These are phyloP conservation scores for Spilarctia lutea DNA, from an alignment of 2,888 invertebrate species.

Conservation along the genomic window DNA sequence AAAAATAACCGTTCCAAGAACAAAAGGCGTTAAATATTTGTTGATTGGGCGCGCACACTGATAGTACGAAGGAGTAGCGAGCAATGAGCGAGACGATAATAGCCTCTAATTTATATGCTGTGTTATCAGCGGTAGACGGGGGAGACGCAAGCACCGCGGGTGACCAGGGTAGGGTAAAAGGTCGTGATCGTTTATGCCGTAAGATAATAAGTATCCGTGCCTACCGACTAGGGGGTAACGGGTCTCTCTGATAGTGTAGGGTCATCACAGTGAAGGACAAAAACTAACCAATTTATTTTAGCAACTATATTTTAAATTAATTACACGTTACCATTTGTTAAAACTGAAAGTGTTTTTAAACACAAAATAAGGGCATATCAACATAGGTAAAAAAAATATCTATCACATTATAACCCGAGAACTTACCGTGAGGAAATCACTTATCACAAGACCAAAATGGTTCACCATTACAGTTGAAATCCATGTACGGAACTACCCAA, in stretches of 20 bases:
- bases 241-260: slow-evolving; percentile 62
- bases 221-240: slow-evolving; percentile 82
- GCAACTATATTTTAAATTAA: neutral
- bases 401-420: neutral
- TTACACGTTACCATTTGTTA: neutral
- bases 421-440: slow-evolving; percentile 45
- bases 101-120: slow-evolving; percentile 72
- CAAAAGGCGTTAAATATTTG: slow-evolving; percentile 31
- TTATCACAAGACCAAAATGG: slow-evolving; percentile 31
- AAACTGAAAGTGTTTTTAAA: neutral
- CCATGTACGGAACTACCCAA: slow-evolving; percentile 1
- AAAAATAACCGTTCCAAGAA: slow-evolving; percentile 24
- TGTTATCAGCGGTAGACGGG: slow-evolving; percentile 74
- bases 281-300: neutral
- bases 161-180: slow-evolving; percentile 67
- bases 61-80: slow-evolving; percentile 57
- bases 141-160: slow-evolving; percentile 62
- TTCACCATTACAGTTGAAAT: slow-evolving; percentile 39
- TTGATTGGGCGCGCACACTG: slow-evolving; percentile 53
- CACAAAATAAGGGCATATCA: neutral
- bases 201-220: slow-evolving; percentile 75
- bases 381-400: neutral
- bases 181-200: slow-evolving; percentile 68
- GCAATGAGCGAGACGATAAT: slow-evolving; percentile 53
- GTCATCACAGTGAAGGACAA: slow-evolving; percentile 45